Evolutionary conservation across 2,888 invertebrate species (phyloP), one percentile per base, ranked within the genome.

Genomic region (Electrophaes corylata): DNA sequence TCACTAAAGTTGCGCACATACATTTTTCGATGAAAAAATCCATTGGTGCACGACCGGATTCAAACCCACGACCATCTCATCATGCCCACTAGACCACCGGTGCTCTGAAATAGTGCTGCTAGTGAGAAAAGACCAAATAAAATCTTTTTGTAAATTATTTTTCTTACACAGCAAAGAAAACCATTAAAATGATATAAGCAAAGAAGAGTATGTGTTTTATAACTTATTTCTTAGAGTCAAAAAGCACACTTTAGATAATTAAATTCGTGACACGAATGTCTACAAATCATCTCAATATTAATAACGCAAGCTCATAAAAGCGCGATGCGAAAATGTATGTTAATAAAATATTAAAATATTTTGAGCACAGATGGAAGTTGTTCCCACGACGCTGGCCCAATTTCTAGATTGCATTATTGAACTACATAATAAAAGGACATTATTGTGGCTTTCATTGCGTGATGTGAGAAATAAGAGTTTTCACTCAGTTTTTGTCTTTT

Each of bases 271-370:
- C 46, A 43, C 43, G 56, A 56, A 52, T 60, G 56, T 39, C 35
- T 44, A n/a, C 55, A 52, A 53, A 53, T 48, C 55, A 47, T 47
- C 51, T 60, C 49, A 45, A 52, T 51, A 56, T 40, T 46, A 65
- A 62, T 62, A 65, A 49, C 49, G 46, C 48, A 57, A 50, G 43
- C 26, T 47, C 57, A 53, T 67, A 67, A 65, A 64, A 59, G 56
- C 58, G 57, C 20, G 57, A 58, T 53, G 56, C 63, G 62, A 60
- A 64, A 64, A 64, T 62, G 64, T 66, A 53, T 53, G 51, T 55
- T 61, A 57, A 62, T 67, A 65, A 67, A 67, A 64, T 67, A 67
- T 65, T 67, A 65, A 67, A 65, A 65, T 65, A 65, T 65, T 64
- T 67, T 57, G 59, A 53, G 53, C 60, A 63, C 66, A 62, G 59